Percentiles rank a stretch among this genome's conserved stretches.
phyloP scores from a whole-genome alignment of 30 jellyfish, hydroid and myxozoan genomes.

The Hydractinia symbiolongicarpus region DNA sequence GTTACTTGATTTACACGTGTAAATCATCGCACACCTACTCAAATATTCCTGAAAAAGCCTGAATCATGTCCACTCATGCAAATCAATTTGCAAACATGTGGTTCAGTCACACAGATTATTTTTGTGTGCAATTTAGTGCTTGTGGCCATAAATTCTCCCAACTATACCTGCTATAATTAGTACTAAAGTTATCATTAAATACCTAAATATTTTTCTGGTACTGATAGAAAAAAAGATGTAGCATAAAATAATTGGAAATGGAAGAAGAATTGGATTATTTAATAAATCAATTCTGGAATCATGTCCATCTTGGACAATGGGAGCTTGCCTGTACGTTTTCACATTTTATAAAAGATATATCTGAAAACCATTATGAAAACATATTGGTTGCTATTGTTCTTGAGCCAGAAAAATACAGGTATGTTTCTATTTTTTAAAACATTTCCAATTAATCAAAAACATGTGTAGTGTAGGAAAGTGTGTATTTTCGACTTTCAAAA shows the following conservation, averaged over 20 bases:
- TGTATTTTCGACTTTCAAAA: too few relatives aligned
- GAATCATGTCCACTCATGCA: too few relatives aligned
- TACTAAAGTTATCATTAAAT: too few relatives aligned
- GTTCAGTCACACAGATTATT: too few relatives aligned
- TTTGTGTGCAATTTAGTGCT: too few relatives aligned
- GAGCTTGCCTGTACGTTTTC: constrained; percentile 57
- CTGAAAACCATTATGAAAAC: constrained; percentile 7
- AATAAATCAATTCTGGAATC: constrained; percentile 20
- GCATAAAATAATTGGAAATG: constrained; percentile 1
- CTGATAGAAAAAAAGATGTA: background rate
- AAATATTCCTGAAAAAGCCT: too few relatives aligned
- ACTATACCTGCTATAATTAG: too few relatives aligned
- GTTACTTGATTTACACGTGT: too few relatives aligned
- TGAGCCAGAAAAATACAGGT: constrained; percentile 55
- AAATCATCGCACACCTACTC: too few relatives aligned
- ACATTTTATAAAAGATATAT: constrained; percentile 2
- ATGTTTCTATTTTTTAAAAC: background rate
- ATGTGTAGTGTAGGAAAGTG: background rate
- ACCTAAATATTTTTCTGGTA: too few relatives aligned
- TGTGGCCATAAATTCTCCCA: too few relatives aligned
- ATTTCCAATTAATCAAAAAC: background rate
- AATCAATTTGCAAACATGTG: too few relatives aligned
- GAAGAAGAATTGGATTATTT: constrained; percentile 13
- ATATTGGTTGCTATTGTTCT: constrained; percentile 20
- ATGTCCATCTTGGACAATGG: constrained; percentile 47